Percentiles rank a stretch among this genome's conserved stretches.
These are phyloP conservation scores for Patella caerulea DNA, from an alignment of 2,888 invertebrate genomes.

Conservation along the genomic window DNA sequence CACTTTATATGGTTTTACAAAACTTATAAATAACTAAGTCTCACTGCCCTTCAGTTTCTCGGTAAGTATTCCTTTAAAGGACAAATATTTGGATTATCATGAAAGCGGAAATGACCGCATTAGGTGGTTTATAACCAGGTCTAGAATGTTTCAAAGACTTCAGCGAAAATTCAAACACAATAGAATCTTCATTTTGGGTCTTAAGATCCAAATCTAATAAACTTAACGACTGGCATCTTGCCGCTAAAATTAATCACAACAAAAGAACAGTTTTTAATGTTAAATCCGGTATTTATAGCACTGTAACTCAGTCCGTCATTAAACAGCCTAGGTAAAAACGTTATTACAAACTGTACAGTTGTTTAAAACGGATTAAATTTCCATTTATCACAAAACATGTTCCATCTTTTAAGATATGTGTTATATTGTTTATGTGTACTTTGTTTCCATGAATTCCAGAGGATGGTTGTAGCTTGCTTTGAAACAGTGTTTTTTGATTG, in stretches of 20 bases:
- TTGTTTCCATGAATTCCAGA: conserved; percentile 3
- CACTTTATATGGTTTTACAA: neutral
- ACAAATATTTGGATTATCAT: neutral
- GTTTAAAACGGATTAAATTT: conserved; percentile 5
- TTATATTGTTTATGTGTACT: conserved; percentile 3
- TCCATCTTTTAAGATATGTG: conserved; percentile 7
- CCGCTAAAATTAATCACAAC: too few species aligned
- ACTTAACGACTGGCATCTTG: too few species aligned
- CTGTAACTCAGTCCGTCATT: too few species aligned
- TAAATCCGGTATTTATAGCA: too few species aligned
- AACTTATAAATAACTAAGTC: neutral
- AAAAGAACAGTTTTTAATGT: too few species aligned
- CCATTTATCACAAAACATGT: conserved; percentile 9
- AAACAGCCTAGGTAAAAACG: too few species aligned
- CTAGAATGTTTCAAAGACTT: too few species aligned
- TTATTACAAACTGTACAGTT: conserved; percentile 8
- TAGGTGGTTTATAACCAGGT: too few species aligned
- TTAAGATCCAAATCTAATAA: too few species aligned
- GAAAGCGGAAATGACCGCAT: too few species aligned
- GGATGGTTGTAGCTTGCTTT: conserved; percentile 5
- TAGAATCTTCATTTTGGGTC: too few species aligned
- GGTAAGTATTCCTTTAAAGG: neutral
- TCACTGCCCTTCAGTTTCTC: neutral
- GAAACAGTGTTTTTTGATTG: neutral
- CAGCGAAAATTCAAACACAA: too few species aligned